Percentiles rank a stretch among this genome's conserved stretches.
These are phyloP conservation scores for Pogonomyrmex californicus DNA, from an alignment of 1,140 invertebrate species.

Conservation along the genomic window DNA sequence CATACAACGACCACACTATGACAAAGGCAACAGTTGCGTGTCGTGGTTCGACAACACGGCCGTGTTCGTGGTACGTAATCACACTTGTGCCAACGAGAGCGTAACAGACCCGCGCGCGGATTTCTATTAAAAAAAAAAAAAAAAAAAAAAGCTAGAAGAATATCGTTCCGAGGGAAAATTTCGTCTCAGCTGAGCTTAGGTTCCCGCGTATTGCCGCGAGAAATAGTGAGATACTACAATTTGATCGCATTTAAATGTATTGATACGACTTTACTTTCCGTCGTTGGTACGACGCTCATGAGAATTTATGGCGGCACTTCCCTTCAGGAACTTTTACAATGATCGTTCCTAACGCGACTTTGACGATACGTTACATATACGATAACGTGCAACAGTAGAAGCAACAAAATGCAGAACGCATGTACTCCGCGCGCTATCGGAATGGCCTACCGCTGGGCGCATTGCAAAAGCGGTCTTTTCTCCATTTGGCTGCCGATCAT, in stretches of 20 bases:
- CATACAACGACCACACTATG: conserved; percentile 41
- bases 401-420: conserved; percentile 49
- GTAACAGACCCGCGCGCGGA: neutral
- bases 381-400: conserved; percentile 12
- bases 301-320: conserved; percentile 48
- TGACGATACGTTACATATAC: conserved; percentile 47
- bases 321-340: conserved; percentile 38
- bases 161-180: neutral
- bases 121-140: too few species aligned
- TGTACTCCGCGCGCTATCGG: conserved; percentile 5
- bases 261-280: conserved; percentile 27
- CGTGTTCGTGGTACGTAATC: conserved; percentile 1
- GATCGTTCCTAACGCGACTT: conserved; percentile 50
- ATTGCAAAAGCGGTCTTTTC: conserved; percentile 40
- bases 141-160: neutral
- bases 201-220: neutral
- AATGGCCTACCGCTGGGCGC: neutral
- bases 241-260: conserved; percentile 33
- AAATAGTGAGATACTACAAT: conserved; percentile 35
- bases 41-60: conserved; percentile 34
- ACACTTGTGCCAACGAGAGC: neutral
- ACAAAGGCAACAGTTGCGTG: conserved; percentile 48
- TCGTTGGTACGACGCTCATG: conserved; percentile 7
- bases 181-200: neutral
- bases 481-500: conserved; percentile 57